Percentiles rank a stretch among this genome's conserved stretches.
phyloP scores from a whole-genome alignment of 2,797 vertebrate species.

The Philypnodon macrostomus region DNA sequence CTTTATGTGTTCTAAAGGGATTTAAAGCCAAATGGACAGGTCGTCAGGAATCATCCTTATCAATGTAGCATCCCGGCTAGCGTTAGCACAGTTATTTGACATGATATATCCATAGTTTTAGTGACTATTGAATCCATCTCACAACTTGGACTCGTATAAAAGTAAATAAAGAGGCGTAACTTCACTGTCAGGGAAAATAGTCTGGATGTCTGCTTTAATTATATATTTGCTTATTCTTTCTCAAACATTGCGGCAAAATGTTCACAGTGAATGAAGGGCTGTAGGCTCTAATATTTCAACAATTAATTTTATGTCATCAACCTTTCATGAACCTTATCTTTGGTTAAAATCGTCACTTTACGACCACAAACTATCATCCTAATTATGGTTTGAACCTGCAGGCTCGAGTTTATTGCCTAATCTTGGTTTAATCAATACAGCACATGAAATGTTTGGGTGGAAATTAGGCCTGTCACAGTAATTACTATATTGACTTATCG shows the following conservation, averaged over 20 bases:
- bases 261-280: conserved; percentile 41
- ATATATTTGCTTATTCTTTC: conserved; percentile 16
- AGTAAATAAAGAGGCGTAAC: no score
- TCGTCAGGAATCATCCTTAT: no score
- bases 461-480: conserved; percentile 43
- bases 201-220: no score
- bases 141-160: no score
- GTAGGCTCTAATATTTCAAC: conserved; percentile 34
- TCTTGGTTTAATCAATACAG: conserved; percentile 27
- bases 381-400: conserved; percentile 49
- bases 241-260: conserved; percentile 22
- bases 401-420: conserved; percentile 33
- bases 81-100: no score
- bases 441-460: conserved; percentile 34
- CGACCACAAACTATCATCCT: conserved; percentile 35
- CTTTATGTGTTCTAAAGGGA: no score
- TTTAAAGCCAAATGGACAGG: no score
- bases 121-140: no score
- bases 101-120: no score
- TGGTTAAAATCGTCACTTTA: conserved; percentile 27
- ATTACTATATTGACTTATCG: no score
- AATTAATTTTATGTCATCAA: conserved; percentile 38
- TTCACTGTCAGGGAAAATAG: no score
- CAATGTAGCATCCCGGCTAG: no score
- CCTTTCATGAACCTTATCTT: conserved; percentile 37